Base-by-base conservation (phyloP, 2,797 vertebrate species). In the Gymnoscopelus microlampas region DNA sequence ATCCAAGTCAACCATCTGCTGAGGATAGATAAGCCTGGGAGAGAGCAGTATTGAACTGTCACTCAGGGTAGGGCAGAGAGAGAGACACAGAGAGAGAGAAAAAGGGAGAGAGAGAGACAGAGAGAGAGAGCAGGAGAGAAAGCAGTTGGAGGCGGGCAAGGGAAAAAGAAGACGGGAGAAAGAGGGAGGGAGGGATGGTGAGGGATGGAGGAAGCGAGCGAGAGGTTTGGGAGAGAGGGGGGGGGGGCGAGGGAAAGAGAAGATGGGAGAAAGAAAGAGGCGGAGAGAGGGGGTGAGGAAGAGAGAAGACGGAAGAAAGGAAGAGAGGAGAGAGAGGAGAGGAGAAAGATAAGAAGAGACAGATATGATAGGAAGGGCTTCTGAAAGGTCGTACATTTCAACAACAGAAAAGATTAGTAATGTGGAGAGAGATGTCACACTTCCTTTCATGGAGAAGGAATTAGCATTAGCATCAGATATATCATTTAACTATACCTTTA, bases 1-100 rank as follows among this genome's bases (percentile, higher is more conserved):
- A 97, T 98, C 97, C 97, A 98, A 98, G 96, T 96, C 96, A 95
- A 95, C 97, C 97, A 98, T 98, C 96, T 98, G 97, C 96, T 97
- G 96, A 94, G 95, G 96, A 95, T 95, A 97, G 97, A 98, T 98
- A 98, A 98, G 97, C 96, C 76, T 95, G 95, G 92, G 95, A 96
- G 96, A 96, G 96, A 95, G 92, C 95, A 95, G 95, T 94, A 95
- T 94, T 95, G 95, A 95, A 96, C 96, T 98, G 96, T 98, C 96
- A 97, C 94, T 95, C 94, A 96, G 94, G 93, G 95, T 96, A 84
- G 81, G 85, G 88, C 44, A 73, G 71, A 62, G 83, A 67, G 66
- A 68, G 71, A 87, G 77, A 79, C 14, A 44, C 11, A 62, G 24
- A 78, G 73, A 76, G 77, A 76, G 79, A 72, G 85, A 76, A 77